Evolutionary conservation across 2,888 invertebrate species (phyloP).

Genomic region (Nomada fucata): DNA sequence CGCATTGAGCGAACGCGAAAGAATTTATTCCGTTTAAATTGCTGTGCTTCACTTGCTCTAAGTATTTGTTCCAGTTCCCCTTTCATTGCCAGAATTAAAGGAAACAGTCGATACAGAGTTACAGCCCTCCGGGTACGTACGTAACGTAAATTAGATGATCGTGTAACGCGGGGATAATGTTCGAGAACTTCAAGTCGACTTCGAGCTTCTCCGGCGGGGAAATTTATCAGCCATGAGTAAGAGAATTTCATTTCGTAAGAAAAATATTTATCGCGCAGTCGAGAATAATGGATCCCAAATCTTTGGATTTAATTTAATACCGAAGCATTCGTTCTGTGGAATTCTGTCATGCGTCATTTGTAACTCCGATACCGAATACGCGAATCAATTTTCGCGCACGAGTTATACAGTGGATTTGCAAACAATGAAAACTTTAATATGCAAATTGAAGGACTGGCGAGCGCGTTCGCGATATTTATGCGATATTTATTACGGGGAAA

Average conservation of each 20-base stretch:
- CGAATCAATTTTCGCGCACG: not conserved
- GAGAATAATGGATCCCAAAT: too few relatives aligned
- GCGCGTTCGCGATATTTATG: not conserved
- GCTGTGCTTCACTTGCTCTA: not conserved
- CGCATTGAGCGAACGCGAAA: too few relatives aligned
- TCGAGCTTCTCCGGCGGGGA: not conserved
- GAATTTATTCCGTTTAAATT: not conserved
- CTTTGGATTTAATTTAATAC: too few relatives aligned
- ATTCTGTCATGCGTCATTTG: not conserved
- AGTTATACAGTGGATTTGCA: not conserved
- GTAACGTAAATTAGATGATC: not conserved
- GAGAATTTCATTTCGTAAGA: not conserved
- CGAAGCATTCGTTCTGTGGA: not conserved
- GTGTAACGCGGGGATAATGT: not conserved
- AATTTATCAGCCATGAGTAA: not conserved
- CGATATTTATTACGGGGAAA: slow-evolving; percentile 4
- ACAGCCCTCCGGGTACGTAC: not conserved
- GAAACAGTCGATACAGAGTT: not conserved
- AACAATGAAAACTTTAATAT: slow-evolving; percentile 9
- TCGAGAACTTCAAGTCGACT: not conserved
- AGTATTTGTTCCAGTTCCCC: not conserved
- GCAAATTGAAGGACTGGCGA: not conserved
- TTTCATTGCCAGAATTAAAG: not conserved
- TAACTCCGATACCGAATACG: not conserved
- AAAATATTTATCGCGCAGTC: too few relatives aligned